Conservation (phyloP, 2,113 vertebrate species). For the Calypte anna region DNA sequence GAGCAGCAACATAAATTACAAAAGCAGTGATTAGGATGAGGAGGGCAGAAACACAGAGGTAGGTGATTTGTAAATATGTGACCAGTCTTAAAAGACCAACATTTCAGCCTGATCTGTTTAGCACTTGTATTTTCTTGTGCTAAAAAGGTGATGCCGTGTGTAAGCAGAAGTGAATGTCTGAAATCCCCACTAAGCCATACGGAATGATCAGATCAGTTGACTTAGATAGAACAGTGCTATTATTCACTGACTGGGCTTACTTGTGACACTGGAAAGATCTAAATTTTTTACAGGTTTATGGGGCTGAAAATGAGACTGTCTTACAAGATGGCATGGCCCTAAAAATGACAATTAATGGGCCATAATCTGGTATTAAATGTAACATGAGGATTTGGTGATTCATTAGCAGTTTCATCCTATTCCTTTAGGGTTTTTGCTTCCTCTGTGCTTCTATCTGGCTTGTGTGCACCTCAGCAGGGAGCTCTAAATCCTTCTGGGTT, state of each 20-base stretch:
- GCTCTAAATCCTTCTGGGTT: background rate
- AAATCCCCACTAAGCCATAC: slow-evolving; percentile 9
- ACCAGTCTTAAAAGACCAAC: background rate
- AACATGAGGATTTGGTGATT: background rate
- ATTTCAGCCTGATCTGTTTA: background rate
- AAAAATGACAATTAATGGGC: background rate
- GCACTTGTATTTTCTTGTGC: background rate
- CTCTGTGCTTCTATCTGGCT: background rate
- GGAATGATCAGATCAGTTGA: slow-evolving; percentile 43
- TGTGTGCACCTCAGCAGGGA: background rate
- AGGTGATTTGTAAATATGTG: background rate
- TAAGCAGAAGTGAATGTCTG: background rate
- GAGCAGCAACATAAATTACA: background rate
- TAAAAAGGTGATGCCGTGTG: background rate
- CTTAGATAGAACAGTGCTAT: background rate
- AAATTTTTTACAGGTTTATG: background rate
- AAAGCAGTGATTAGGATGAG: background rate
- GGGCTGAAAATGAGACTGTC: background rate
- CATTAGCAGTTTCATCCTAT: background rate
- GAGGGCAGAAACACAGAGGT: background rate
- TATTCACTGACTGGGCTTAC: slow-evolving; percentile 6
- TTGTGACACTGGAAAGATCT: background rate
- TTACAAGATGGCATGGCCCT: background rate
- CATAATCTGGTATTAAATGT: background rate
- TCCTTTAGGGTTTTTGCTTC: background rate